phyloP scores from a whole-genome alignment of 2,888 invertebrate species.

The Plutella xylostella region DNA sequence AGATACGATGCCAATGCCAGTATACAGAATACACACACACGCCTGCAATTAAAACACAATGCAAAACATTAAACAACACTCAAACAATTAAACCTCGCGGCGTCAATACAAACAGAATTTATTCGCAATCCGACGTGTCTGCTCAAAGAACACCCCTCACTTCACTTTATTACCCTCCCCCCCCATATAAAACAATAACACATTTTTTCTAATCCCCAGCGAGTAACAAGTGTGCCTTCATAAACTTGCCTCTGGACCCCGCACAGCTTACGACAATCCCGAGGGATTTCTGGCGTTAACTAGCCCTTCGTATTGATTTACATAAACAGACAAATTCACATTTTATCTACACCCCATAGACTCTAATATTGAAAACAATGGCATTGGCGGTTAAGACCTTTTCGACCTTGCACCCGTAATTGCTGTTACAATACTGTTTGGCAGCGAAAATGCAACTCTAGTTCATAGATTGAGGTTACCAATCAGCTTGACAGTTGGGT shows the following conservation, averaged over 20 bases:
- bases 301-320: conserved; percentile 41
- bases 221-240: conserved; percentile 58
- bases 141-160: conserved; percentile 14
- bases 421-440: conserved; percentile 20
- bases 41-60: neutral
- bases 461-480: neutral
- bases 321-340: conserved; percentile 19
- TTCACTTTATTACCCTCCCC: conserved; percentile 54
- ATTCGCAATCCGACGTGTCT: neutral
- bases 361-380: neutral
- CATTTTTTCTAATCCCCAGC: conserved; percentile 57
- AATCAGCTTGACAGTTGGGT: neutral
- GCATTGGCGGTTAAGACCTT: conserved; percentile 23
- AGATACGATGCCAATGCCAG: no score
- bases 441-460: conserved; percentile 22
- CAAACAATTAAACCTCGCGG: no score
- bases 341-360: conserved; percentile 6
- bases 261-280: conserved; percentile 25
- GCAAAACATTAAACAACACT: neutral
- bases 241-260: conserved; percentile 59
- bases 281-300: conserved; percentile 48
- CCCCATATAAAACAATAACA: conserved; percentile 52
- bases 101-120: conserved; percentile 5
- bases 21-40: neutral
- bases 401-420: conserved; percentile 22